A percentile compares a stretch with the other conserved stretches of the same genome.
Evolutionary conservation across 2,888 invertebrate genomes (phyloP).

Genomic region (Digitonthophagus gazella): DNA sequence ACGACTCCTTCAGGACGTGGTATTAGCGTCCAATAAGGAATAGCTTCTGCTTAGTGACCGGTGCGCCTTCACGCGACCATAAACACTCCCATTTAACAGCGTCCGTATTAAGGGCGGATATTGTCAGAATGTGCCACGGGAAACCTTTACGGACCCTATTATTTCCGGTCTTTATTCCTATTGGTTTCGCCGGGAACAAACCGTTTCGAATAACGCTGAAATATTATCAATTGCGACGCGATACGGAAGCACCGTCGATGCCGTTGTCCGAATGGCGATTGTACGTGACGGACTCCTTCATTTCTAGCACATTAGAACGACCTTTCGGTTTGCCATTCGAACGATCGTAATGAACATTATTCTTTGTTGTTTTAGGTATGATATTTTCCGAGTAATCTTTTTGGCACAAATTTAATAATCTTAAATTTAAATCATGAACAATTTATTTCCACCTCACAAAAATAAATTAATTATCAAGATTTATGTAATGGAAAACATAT

Average conservation of each 20-base stretch:
- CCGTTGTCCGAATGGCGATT: neutral
- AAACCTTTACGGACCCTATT: constrained; percentile 28
- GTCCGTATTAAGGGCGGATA: constrained; percentile 28
- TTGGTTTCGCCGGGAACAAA: constrained; percentile 21
- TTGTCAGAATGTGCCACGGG: constrained; percentile 28
- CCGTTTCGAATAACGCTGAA: constrained; percentile 26
- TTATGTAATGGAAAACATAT: constrained; percentile 51
- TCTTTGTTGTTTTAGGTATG: too few relatives aligned
- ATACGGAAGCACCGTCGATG: neutral
- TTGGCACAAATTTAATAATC: too few relatives aligned
- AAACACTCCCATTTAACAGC: constrained; percentile 30
- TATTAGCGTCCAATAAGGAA: constrained; percentile 31
- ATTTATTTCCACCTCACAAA: constrained; percentile 31
- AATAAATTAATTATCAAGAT: constrained; percentile 50
- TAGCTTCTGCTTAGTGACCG: constrained; percentile 30
- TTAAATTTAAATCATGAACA: too few relatives aligned
- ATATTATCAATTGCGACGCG: constrained; percentile 24
- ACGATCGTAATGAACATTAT: neutral
- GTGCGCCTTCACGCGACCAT: constrained; percentile 29
- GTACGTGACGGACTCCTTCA: neutral
- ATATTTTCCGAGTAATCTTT: too few relatives aligned
- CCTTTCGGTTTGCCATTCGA: neutral
- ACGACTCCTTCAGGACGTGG: constrained; percentile 30
- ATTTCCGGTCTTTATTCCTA: constrained; percentile 28
- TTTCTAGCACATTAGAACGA: neutral